Conservation (phyloP, 2,888 invertebrate species). For the Eupithecia abbreviata region DNA sequence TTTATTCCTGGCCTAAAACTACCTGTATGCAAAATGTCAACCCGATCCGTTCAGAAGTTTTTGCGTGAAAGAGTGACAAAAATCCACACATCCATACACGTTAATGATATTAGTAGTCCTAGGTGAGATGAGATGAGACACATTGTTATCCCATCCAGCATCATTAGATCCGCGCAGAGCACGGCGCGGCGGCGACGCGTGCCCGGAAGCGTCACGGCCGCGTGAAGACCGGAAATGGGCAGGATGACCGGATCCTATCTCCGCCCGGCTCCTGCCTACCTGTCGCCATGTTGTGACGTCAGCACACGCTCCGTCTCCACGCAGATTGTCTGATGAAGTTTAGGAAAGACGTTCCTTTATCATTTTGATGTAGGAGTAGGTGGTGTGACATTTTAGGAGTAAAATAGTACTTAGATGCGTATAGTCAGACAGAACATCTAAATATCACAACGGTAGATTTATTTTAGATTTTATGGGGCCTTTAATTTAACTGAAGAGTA, state of each 20-base stretch:
- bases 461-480: too few species aligned
- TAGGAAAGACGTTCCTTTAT: conserved; percentile 14
- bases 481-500: too few species aligned
- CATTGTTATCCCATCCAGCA: conserved; percentile 61
- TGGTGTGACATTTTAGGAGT: neutral
- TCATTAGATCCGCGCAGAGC: conserved; percentile 58
- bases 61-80: too few species aligned
- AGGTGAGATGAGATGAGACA: neutral
- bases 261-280: conserved; percentile 77
- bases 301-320: conserved; percentile 50
- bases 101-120: neutral
- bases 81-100: too few species aligned
- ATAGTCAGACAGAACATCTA: neutral
- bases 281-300: conserved; percentile 81
- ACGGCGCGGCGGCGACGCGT: conserved; percentile 74
- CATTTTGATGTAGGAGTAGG: conserved; percentile 4
- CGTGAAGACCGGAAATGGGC: conserved; percentile 84
- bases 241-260: conserved; percentile 85
- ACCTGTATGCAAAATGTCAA: too few species aligned
- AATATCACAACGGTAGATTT: too few species aligned
- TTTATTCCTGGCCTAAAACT: too few species aligned
- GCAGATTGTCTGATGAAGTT: conserved; percentile 42
- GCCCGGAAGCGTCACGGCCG: conserved; percentile 84
- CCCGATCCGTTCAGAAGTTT: too few species aligned
- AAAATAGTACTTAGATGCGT: neutral